phyloP scores from a whole-genome alignment of 2,113 vertebrate species.

The Chaetorhynchus papuensis region DNA sequence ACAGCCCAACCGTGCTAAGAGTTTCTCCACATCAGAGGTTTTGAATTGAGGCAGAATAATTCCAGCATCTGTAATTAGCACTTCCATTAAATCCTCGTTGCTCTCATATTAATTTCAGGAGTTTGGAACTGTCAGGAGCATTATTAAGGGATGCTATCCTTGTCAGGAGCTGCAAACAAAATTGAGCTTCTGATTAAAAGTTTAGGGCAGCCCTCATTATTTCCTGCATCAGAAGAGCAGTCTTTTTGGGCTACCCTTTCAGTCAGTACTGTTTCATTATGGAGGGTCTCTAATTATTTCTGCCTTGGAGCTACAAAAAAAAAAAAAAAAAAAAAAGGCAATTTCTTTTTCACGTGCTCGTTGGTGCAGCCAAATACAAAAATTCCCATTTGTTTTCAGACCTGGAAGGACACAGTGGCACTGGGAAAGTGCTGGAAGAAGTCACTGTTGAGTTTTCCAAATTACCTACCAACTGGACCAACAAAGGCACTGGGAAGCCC shows the following conservation, averaged over 20 bases:
- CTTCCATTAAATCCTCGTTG: constrained; percentile 39
- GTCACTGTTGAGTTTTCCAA: not conserved
- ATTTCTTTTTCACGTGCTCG: not conserved
- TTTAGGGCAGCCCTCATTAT: constrained; percentile 38
- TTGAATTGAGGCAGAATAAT: constrained; percentile 45
- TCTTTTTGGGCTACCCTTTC: not conserved
- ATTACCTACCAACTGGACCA: not conserved
- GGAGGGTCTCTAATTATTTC: not conserved
- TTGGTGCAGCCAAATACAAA: not conserved
- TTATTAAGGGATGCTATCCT: constrained; percentile 29
- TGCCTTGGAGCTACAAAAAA: not conserved
- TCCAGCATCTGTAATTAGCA: constrained; percentile 47
- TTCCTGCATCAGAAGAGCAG: not conserved
- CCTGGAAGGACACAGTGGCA: not conserved
- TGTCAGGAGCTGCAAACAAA: constrained; percentile 26
- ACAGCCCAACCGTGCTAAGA: constrained; percentile 39
- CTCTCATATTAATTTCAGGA: constrained; percentile 57
- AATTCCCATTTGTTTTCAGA: not conserved
- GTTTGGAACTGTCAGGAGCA: constrained; percentile 12
- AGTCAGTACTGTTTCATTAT: not conserved
- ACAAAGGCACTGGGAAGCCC: accelerated
- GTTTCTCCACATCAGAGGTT: constrained; percentile 59
- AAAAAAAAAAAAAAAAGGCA: not conserved
- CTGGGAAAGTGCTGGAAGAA: not conserved
- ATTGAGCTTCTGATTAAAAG: constrained; percentile 44